Conservation (phyloP, 2,113 vertebrate species). For the Megaceryle torquata region DNA sequence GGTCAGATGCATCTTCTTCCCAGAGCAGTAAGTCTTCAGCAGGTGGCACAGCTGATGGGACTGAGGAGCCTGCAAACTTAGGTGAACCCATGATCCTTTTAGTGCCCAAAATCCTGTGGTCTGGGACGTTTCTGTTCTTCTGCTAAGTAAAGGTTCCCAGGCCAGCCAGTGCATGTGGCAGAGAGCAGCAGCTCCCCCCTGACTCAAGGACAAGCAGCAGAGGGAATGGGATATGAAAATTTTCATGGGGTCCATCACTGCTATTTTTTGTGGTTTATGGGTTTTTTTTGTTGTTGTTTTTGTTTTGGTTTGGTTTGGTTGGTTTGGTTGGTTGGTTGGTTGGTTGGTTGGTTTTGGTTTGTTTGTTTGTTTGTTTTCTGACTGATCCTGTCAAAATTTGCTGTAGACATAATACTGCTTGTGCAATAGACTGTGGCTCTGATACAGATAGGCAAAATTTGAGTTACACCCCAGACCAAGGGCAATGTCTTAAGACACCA, state of each 20-base stretch:
- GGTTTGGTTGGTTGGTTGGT: not conserved
- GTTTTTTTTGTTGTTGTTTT: too few species aligned
- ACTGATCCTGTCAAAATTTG: not conserved
- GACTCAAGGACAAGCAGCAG: not conserved
- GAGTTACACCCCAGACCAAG: not conserved
- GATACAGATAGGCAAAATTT: not conserved
- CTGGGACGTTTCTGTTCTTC: not conserved
- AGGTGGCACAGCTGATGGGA: not conserved
- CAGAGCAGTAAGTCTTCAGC: not conserved
- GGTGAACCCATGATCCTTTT: not conserved
- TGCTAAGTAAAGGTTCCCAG: not conserved
- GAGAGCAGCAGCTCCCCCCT: not conserved
- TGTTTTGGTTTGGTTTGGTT: not conserved
- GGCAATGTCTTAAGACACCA: not conserved
- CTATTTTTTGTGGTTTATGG: not conserved
- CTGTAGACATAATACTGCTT: not conserved
- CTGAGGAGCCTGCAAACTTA: not conserved
- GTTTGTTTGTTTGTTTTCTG: not conserved
- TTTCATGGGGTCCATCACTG: not conserved
- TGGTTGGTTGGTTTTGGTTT: too few species aligned
- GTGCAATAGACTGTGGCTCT: not conserved
- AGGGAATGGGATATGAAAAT: not conserved
- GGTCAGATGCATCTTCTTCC: not conserved
- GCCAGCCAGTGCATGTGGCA: not conserved
- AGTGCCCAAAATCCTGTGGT: not conserved